Conservation (phyloP, 2,113 vertebrate species). For the Trematomus loennbergii region DNA sequence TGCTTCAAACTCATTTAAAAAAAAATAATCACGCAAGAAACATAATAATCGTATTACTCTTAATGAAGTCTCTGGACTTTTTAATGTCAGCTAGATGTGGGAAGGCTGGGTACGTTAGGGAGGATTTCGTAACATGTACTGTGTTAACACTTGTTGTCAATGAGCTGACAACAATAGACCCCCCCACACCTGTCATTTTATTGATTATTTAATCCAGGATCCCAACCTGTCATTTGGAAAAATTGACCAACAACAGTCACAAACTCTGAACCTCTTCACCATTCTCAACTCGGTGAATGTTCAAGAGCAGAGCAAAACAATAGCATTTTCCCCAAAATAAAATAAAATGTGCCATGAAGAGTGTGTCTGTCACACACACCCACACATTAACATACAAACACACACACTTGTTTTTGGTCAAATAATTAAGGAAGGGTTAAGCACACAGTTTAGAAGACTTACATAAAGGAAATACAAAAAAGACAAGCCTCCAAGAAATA, state of each 20-base stretch:
- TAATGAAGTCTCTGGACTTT: not conserved
- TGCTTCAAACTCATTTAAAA: not conserved
- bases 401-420: conserved; percentile 40
- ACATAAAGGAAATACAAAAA: not conserved
- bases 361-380: conserved; percentile 3
- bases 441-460: conserved; percentile 11
- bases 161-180: conserved; percentile 13
- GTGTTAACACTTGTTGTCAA: conserved; percentile 11
- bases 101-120: not conserved
- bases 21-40: not conserved
- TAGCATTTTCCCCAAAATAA: not conserved
- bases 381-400: conserved; percentile 18
- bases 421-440: conserved; percentile 31
- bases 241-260: not conserved
- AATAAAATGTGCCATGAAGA: conserved; percentile 15
- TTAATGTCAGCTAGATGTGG: not conserved
- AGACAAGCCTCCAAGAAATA: conserved; percentile 5
- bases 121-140: not conserved
- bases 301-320: conserved; percentile 14
- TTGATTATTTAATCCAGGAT: conserved; percentile 16
- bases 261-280: conserved; percentile 4
- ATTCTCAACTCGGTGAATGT: not conserved
- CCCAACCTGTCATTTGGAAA: conserved; percentile 20
- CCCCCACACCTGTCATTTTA: not conserved
- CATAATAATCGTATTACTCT: not conserved